Evolutionary conservation across 2,113 vertebrate species (phyloP).

Genomic region (Nerophis lumbriciformis): DNA sequence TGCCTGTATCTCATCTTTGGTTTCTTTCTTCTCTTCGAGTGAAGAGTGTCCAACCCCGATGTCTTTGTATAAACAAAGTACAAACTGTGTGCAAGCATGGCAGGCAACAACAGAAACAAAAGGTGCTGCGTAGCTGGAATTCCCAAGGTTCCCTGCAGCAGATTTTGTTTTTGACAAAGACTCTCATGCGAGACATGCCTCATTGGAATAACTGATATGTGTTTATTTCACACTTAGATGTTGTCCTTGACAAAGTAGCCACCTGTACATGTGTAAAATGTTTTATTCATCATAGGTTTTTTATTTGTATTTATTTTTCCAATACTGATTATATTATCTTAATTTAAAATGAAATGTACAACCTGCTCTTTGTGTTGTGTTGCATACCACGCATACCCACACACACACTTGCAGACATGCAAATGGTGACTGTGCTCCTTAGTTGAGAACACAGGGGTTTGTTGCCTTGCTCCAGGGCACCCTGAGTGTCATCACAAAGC

Average conservation of each 20-base stretch:
- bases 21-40: conserved; percentile 57
- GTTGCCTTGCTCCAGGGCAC: too few relatives aligned
- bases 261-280: conserved; percentile 15
- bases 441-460: too few relatives aligned
- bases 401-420: too few relatives aligned
- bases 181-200: conserved; percentile 41
- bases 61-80: conserved; percentile 61
- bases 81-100: conserved; percentile 33
- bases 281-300: too few relatives aligned
- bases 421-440: too few relatives aligned
- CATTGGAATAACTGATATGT: conserved; percentile 23
- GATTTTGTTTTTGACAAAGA: conserved; percentile 41
- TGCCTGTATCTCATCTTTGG: conserved; percentile 58
- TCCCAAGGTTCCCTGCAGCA: conserved; percentile 57
- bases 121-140: conserved; percentile 52
- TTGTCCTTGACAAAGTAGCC: not conserved
- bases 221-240: conserved; percentile 24
- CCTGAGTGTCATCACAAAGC: too few relatives aligned
- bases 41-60: conserved; percentile 63
- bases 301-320: too few relatives aligned
- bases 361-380: not conserved
- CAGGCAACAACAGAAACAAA: conserved; percentile 37
- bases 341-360: conserved; percentile 44
- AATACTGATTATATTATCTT: too few relatives aligned
- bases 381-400: too few relatives aligned